Base-by-base conservation (phyloP, 2,113 vertebrate genomes). In the Colistium nudipinnis region DNA sequence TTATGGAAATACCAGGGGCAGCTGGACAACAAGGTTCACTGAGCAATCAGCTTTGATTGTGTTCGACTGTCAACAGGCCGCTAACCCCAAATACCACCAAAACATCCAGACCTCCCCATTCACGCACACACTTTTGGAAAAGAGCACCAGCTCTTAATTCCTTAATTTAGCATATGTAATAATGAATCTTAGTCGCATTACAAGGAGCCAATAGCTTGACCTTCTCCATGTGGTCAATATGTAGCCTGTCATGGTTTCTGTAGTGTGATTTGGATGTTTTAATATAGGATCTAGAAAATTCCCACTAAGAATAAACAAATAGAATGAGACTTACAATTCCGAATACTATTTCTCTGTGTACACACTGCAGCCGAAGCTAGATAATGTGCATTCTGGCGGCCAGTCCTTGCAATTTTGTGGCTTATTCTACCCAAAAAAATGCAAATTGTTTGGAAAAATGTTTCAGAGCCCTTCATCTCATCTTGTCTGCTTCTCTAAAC, bases 1-100 rank as follows among this genome's bases (percentile, higher is more conserved):
- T n/a, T 33, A n/a, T 38, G 52, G 35, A n/a, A 57, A 2, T 56
- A 52, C 55, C 0, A 17, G 43, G 61, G 33, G 30, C 51, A 70
- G 67, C 65, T 74, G 82, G 65, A 77, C 57, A 57, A 5, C 47
- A 47, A 24, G 82, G 81, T 85, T 89, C 88, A 89, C 54, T 74
- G 82, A 88, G 49, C 84, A 84, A 71, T 90, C 64, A 0, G 47
- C 75, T 55, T 44, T 84, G 62, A 87, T 85, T 74, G 48, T 73
- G 77, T 90, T 90, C 86, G 83, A 84, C 81, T 41, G 68, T 48
- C 24, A 64, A 20, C 54, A 63, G 70, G 24, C 60, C 35, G 33
- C 65, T 36, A 53, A 73, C 62, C 72, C 43, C 14, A 43, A 14
- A n/a, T 24, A 55, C 60, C 73, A 57, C 33, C 35, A 61, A 20